Base-by-base conservation (phyloP, 2,797 vertebrate genomes). In the Myotis pilosus region DNA sequence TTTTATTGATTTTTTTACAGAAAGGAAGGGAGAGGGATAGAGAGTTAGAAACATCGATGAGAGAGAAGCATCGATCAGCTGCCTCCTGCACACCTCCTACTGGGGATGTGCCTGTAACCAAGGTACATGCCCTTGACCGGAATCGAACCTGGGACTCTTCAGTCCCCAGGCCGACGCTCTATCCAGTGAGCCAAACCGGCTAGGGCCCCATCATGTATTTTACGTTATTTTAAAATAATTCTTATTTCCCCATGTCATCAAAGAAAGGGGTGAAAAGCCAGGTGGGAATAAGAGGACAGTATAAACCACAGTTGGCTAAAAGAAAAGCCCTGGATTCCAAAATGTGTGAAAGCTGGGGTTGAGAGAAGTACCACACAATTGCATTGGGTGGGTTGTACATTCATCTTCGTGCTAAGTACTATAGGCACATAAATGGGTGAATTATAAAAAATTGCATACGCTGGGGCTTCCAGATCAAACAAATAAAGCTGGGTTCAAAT, bases 251-350 rank as follows among this genome's bases (percentile, higher is more conserved):
- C 25, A 17, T 87, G 68, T 25, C 62, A 64, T 85, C 82, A 72
- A 95, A 92, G 53, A 64, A 89, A 95, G 66, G 72, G 33, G 16
- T 87, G 72, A 94, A 94, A 91, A 87, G 11, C 25, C 55, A 93
- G 47, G 36, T 82, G 57, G 74, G 75, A 81, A 55, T 83, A 82
- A 92, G 6, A 95, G 57, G 19, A 74, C 60, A 92, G 7, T 92
- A 89, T 53, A 72, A 89, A 87, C 83, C 68, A 44, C 12, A 49
- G 8, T 41, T 94, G 38, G 28, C 47, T 89, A 30, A 88, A 81
- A 90, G 71, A 93, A 68, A 93, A 84, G 64, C 10, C 16, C n/a
- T 86, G 49, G 87, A 30, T 94, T 92, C 20, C 44, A 75, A 74
- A 92, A 57, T 41, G 12, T 72, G 15, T 92, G 30, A 71, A 60